Conservation (phyloP, 2,113 vertebrate species). For the Clarias magur region DNA sequence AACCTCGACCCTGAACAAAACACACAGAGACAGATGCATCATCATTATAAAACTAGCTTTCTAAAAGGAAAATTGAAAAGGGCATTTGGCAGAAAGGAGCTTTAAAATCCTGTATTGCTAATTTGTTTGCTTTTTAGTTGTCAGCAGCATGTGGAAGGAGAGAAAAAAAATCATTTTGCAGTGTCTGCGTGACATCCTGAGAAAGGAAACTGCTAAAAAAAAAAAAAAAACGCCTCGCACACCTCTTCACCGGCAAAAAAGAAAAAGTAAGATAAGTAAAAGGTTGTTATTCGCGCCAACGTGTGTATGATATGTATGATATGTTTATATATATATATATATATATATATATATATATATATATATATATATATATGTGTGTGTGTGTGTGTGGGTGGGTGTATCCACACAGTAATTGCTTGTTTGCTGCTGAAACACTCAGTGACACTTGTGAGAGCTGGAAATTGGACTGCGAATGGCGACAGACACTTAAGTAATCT, state of each 20-base stretch:
- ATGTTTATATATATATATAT: no score
- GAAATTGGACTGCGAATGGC: constrained; percentile 36
- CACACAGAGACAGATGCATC: not conserved
- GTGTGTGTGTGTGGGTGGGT: constrained; percentile 66
- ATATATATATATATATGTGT: constrained; percentile 59
- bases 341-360: no score
- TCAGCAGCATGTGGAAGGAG: not conserved
- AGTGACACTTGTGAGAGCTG: constrained; percentile 35
- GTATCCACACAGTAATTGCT: constrained; percentile 37
- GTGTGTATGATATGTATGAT: constrained; percentile 57
- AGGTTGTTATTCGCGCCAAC: not conserved
- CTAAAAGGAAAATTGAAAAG: not conserved
- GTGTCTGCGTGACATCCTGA: not conserved
- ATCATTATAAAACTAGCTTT: constrained; percentile 5
- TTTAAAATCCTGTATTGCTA: not conserved
- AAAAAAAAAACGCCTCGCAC: constrained; percentile 5
- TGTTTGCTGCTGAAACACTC: constrained; percentile 41
- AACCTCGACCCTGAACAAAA: not conserved
- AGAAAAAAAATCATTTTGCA: not conserved
- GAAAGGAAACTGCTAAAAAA: constrained; percentile 28
- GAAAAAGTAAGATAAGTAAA: constrained; percentile 14
- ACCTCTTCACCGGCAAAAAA: constrained; percentile 27
- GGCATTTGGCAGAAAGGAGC: not conserved
- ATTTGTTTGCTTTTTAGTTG: constrained; percentile 7
- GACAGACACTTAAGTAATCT: constrained; percentile 42